Conservation (phyloP, 2,113 vertebrate species). For the Oostethus manadensis region DNA sequence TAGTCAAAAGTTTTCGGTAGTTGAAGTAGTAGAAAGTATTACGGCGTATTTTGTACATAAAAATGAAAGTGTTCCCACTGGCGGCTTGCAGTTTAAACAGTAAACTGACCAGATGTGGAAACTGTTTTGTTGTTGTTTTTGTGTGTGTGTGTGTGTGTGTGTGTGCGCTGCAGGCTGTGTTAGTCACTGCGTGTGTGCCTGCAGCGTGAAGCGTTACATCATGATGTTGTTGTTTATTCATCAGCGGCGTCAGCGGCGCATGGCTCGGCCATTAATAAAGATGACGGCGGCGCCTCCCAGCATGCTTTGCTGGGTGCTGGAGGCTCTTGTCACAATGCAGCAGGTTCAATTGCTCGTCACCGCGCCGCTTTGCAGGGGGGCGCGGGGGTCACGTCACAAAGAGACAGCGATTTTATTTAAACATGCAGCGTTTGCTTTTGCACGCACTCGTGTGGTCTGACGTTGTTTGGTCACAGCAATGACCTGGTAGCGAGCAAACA, state of each 20-base stretch:
- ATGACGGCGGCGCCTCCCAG: constrained; percentile 14
- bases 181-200: constrained; percentile 18
- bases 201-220: constrained; percentile 25
- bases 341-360: constrained; percentile 8
- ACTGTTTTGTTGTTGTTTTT: background rate
- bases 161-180: background rate
- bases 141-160: background rate
- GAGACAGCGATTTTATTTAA: background rate
- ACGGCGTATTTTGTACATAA: too few relatives aligned
- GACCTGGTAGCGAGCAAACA: too few relatives aligned
- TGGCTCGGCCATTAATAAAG: constrained; percentile 31
- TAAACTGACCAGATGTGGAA: too few relatives aligned
- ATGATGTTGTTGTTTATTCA: constrained; percentile 36
- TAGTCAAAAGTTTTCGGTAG: too few relatives aligned
- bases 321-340: constrained; percentile 27
- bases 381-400: constrained; percentile 9
- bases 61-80: too few relatives aligned
- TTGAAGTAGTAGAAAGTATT: too few relatives aligned
- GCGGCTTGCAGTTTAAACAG: too few relatives aligned
- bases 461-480: too few relatives aligned
- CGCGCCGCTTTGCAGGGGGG: background rate
- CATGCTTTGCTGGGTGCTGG: constrained; percentile 2
- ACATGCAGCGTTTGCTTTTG: too few relatives aligned
- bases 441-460: too few relatives aligned
- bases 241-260: constrained; percentile 14